phyloP scores from a whole-genome alignment of 2,113 vertebrate genomes.

The Prochilodus magdalenae region DNA sequence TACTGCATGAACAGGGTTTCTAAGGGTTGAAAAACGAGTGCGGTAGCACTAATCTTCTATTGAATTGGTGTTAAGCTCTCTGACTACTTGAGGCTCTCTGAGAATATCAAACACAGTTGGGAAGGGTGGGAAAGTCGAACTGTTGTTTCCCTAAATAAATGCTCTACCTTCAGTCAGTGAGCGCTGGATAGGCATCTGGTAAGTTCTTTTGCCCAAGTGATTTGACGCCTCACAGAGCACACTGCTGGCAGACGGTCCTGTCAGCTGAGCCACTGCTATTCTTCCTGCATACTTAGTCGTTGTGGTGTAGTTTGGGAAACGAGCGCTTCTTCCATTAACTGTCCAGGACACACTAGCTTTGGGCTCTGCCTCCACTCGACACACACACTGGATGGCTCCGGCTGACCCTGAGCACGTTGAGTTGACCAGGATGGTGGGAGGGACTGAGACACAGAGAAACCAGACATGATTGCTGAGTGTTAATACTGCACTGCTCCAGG shows the following conservation, averaged over 20 bases:
- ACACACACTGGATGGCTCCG: slow-evolving; percentile 48
- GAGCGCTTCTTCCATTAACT: slow-evolving; percentile 41
- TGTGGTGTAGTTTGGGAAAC: background rate
- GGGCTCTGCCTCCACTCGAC: slow-evolving; percentile 51
- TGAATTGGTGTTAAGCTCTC: no score
- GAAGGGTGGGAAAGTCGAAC: no score
- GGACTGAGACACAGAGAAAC: slow-evolving; percentile 45
- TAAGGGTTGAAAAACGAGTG: no score
- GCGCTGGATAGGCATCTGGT: background rate
- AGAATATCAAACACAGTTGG: no score
- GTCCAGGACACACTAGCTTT: slow-evolving; percentile 53
- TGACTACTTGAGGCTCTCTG: no score
- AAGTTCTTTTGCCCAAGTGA: slow-evolving; percentile 22
- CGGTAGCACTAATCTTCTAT: no score
- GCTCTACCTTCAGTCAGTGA: slow-evolving; percentile 3
- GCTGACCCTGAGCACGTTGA: slow-evolving; percentile 46
- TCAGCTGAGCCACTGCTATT: slow-evolving; percentile 14
- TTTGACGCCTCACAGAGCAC: slow-evolving; percentile 56
- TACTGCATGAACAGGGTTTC: no score
- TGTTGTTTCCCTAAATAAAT: no score
- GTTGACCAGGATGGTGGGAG: slow-evolving; percentile 52
- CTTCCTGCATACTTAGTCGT: background rate
- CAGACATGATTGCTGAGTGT: no score
- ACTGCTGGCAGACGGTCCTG: background rate
- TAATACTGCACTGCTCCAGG: no score